Evolutionary conservation across 2,888 invertebrate genomes (phyloP), one percentile per base, ranked within the genome.

Genomic region (Heliconius erato): DNA sequence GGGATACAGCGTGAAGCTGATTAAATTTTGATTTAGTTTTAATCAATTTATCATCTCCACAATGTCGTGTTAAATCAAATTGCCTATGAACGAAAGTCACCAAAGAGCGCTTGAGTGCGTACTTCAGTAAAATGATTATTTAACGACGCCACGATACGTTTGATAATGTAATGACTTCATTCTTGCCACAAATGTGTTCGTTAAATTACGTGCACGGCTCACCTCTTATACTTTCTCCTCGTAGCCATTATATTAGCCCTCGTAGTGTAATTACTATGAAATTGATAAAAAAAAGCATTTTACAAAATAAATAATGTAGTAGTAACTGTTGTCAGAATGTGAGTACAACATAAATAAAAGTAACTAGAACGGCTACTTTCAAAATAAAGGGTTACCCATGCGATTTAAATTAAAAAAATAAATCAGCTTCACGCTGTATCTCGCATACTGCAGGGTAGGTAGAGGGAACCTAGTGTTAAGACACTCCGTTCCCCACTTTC

Each of bases 91-190:
- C 65, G 65, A 82, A 82, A 82, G 82, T 78, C 59, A 79, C 63
- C 81, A 84, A 84, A 80, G 83, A 85, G 84, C 83, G 65, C 59
- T 49, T 40, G 67, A 81, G 82, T 74, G 59, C 63, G 49, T 79
- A 80, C 80, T 83, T 72, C 80, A 83, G 81, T 83, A 76, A 85
- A 86, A 87, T 86, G 84, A 87, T 87, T 83, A 85, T 86, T 87
- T 89, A 88, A 87, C 87, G 89, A 88, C 87, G 85, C 85, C 87
- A 85, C 87, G 87, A 88, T 87, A 88, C 86, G 85, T 85, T 87
- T 86, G 86, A 88, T 88, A 88, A 85, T 86, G 85, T 86, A 86
- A 88, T 86, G 84, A 86, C 87, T 88, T 88, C 87, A 88, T 87
- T 85, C 86, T 85, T 87, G 81, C 86, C 84, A 85, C 85, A 86